Percentiles rank a stretch among this genome's conserved stretches.
Evolutionary conservation across 1,140 invertebrate species (phyloP).

Genomic region (Penaeus japonicus): DNA sequence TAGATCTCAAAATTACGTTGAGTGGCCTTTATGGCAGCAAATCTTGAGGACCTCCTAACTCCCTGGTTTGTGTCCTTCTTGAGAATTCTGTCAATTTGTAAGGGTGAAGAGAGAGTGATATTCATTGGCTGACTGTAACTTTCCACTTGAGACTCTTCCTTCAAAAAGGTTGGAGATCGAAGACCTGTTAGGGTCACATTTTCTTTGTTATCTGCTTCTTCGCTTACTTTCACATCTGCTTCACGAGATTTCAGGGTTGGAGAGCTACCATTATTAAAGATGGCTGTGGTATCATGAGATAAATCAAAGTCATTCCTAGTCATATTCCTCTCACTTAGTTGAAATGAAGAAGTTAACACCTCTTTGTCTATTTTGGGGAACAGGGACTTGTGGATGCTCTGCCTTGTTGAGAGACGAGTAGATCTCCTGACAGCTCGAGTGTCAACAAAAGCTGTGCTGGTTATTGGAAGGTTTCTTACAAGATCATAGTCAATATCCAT

Average conservation of each 20-base stretch:
- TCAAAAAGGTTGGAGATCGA: not conserved
- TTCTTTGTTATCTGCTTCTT: not conserved
- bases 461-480: not conserved
- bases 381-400: too few species aligned
- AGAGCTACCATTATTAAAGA: not conserved
- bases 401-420: not conserved
- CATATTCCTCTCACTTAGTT: too few species aligned
- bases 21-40: not conserved
- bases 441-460: not conserved
- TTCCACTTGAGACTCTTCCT: too few species aligned
- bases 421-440: not conserved
- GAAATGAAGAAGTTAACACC: too few species aligned
- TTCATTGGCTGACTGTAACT: too few species aligned
- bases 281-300: too few species aligned
- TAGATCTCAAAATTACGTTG: not conserved
- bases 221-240: not conserved
- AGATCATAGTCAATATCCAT: too few species aligned
- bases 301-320: too few species aligned
- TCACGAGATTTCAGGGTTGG: not conserved
- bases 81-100: too few species aligned
- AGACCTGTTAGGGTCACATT: not conserved
- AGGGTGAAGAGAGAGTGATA: too few species aligned
- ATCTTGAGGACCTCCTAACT: not conserved
- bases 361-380: too few species aligned
- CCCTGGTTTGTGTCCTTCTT: too few species aligned